phyloP scores from a whole-genome alignment of 2,797 vertebrate species.

The Lagodon rhomboides region DNA sequence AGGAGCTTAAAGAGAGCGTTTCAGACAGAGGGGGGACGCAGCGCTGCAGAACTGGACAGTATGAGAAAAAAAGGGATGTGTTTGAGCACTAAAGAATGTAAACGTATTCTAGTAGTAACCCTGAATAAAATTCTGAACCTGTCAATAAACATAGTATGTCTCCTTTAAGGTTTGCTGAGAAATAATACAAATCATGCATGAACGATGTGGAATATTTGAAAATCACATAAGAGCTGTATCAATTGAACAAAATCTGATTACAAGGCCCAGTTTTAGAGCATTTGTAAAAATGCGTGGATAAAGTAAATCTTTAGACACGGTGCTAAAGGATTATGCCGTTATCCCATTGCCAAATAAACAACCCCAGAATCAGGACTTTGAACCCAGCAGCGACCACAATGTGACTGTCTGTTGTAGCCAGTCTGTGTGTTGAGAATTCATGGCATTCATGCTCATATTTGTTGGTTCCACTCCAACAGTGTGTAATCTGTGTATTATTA shows the following conservation, averaged over 20 bases:
- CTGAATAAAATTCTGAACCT: too few species aligned
- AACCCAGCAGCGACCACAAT: slow-evolving; percentile 36
- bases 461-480: slow-evolving; percentile 23
- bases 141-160: too few species aligned
- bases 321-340: slow-evolving; percentile 14
- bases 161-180: too few species aligned
- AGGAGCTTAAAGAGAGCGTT: too few species aligned
- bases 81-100: too few species aligned
- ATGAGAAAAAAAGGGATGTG: too few species aligned
- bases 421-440: slow-evolving; percentile 37
- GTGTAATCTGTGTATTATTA: slow-evolving; percentile 8
- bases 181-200: too few species aligned
- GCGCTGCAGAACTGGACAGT: too few species aligned
- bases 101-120: too few species aligned
- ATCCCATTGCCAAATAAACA: slow-evolving; percentile 52
- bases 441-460: slow-evolving; percentile 28
- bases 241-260: background rate
- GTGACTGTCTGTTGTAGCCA: slow-evolving; percentile 35
- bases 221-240: background rate
- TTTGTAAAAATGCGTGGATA: slow-evolving; percentile 24
- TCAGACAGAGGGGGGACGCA: too few species aligned
- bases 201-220: too few species aligned
- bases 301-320: slow-evolving; percentile 3
- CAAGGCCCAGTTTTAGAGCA: background rate
- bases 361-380: slow-evolving; percentile 71